Base-by-base conservation (phyloP, 1,140 invertebrate genomes). In the Nomia melanderi region DNA sequence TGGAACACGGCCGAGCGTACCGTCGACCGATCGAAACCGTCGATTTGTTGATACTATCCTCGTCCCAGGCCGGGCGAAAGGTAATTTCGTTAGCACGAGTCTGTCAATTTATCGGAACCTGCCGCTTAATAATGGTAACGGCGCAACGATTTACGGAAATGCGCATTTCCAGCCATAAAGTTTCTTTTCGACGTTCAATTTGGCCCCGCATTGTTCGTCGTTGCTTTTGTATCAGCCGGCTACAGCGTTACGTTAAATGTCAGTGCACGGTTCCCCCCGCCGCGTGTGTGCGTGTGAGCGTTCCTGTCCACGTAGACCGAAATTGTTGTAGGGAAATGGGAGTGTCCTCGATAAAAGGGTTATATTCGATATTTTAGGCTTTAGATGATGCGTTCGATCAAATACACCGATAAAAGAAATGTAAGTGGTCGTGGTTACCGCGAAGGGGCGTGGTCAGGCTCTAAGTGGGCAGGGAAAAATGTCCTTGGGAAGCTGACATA, bases 121-220 rank as follows among this genome's bases (percentile, higher is more conserved):
- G 33, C 54, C 33, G 67, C 54, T 57, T 70, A 44, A 59, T 70
- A 59, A 56, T 59, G n/a, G 53, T 44, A 41, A 59, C 67, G 33
- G 23, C 11, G 67, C 9, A 57, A 57, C 67, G 27, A 59, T 70
- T 70, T 70, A 70, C 67, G 25, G 67, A 63, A 72, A 63, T 29
- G 57, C 70, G 41, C 44, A 53, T 39, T 50, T 39, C 31, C 44
- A 25, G 29, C 57, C 56, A 62, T 72, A 63, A 72, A 72, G 57
- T 62, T 62, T 44, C 57, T 63, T 50, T 63, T 50, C 70, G 47
- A 63, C 70, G 59, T 72, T 23, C 70, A 72, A 72, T 72, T 63
- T 72, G 36, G 39, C 67, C 36, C 12, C 11, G 31, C 20, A 60
- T 56, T 56, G 54, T 56, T 56, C 54, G 25, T 17, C 11, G 54